phyloP scores from a whole-genome alignment of 2,797 vertebrate genomes.

The Buceros bicornis region DNA sequence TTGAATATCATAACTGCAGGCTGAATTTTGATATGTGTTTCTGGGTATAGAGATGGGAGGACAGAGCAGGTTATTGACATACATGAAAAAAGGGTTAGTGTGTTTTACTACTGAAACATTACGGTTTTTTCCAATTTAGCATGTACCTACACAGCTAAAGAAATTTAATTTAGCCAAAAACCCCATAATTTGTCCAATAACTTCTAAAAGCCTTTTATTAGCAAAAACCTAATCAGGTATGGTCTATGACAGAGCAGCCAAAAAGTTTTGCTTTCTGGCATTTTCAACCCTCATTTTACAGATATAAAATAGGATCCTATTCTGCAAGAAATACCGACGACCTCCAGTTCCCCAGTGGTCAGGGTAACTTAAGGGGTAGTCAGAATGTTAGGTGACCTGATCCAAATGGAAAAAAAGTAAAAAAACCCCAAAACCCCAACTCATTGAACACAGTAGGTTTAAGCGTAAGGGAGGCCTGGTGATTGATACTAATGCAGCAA shows the following conservation, averaged over 20 bases:
- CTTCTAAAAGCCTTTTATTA: not conserved
- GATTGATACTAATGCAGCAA: not conserved
- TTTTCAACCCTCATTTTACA: not conserved
- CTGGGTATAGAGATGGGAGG: not conserved
- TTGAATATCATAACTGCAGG: not conserved
- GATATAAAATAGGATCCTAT: not conserved
- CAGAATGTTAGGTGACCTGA: not conserved
- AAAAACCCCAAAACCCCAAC: not conserved
- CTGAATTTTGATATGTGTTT: slow-evolving; percentile 4
- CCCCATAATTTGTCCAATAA: not conserved
- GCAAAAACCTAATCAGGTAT: not conserved
- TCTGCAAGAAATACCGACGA: not conserved
- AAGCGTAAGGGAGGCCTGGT: not conserved
- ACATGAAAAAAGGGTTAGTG: not conserved
- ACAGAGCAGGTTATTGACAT: not conserved
- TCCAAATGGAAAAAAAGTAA: not conserved
- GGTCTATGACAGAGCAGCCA: not conserved
- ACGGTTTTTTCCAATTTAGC: not conserved
- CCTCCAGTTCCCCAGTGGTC: not conserved
- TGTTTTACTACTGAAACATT: not conserved
- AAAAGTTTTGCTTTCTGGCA: not conserved
- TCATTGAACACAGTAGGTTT: not conserved
- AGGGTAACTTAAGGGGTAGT: not conserved
- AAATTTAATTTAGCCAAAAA: slow-evolving; percentile 8
- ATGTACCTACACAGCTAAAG: rapidly evolving